Conservation (phyloP, 2,888 invertebrate genomes). For the Norana najaformis region DNA sequence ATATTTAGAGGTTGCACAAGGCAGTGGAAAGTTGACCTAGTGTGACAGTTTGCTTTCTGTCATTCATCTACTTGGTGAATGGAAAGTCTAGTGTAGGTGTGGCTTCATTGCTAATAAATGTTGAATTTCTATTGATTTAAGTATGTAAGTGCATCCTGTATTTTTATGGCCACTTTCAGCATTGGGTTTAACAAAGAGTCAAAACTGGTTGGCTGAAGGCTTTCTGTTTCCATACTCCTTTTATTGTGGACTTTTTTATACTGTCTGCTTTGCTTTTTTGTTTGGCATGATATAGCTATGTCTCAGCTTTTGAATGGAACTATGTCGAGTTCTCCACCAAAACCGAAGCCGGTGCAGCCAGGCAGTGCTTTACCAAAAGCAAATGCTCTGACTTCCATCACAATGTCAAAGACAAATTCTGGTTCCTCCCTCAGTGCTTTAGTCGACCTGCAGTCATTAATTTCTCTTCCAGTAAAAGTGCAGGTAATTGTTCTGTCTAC, state of each 20-base stretch:
- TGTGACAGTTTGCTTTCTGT: too few species aligned
- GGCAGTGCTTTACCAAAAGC: constrained; percentile 22
- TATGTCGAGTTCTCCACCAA: neutral
- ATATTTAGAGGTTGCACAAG: too few species aligned
- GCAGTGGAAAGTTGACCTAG: too few species aligned
- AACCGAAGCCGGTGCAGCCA: neutral
- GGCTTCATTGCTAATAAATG: too few species aligned
- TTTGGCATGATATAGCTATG: neutral
- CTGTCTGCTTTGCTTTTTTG: neutral
- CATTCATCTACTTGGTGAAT: too few species aligned
- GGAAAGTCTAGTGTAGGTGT: too few species aligned
- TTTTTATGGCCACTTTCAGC: too few species aligned
- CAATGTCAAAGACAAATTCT: constrained; percentile 20
- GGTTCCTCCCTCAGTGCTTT: neutral
- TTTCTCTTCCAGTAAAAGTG: neutral
- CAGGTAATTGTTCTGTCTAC: neutral
- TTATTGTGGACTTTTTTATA: neutral
- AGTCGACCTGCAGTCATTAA: neutral
- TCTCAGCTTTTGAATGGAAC: neutral
- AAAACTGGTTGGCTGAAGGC: neutral
- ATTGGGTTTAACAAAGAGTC: too few species aligned
- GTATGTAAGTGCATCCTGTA: neutral
- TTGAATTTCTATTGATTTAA: neutral
- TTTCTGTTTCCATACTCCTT: neutral
- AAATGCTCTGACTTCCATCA: neutral